A percentile compares a stretch with the other conserved stretches of the same genome.
phyloP scores from a whole-genome alignment of 1,140 invertebrate genomes.

The Mizuhopecten yessoensis region DNA sequence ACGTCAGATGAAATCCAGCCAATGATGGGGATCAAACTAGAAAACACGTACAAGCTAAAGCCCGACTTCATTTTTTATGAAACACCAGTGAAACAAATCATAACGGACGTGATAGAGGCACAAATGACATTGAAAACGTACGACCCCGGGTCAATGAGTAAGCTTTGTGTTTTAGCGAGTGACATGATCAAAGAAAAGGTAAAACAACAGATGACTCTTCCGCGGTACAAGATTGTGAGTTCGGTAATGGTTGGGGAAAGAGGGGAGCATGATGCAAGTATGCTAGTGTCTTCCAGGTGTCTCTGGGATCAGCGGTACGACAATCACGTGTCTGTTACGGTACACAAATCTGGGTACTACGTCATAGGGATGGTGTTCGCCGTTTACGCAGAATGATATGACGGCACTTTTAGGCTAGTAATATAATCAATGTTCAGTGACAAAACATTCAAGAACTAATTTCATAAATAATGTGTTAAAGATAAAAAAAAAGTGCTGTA shows the following conservation, averaged over 20 bases:
- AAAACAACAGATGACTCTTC: conserved; percentile 68
- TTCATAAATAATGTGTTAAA: neutral
- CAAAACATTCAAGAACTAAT: neutral
- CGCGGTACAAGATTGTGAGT: conserved; percentile 79
- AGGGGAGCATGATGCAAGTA: conserved; percentile 68
- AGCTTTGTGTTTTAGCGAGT: conserved; percentile 70
- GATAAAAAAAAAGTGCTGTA: neutral
- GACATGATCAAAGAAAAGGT: conserved; percentile 78
- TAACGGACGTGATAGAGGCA: conserved; percentile 70
- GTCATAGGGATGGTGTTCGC: conserved; percentile 80
- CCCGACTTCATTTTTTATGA: conserved; percentile 73
- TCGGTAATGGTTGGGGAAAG: conserved; percentile 76
- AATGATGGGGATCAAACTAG: conserved; percentile 67
- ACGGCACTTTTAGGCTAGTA: neutral
- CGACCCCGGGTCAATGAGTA: conserved; percentile 63
- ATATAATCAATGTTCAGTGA: neutral
- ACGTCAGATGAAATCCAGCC: conserved; percentile 56
- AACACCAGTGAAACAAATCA: conserved; percentile 68
- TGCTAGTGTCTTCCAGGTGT: conserved; percentile 77
- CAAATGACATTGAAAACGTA: conserved; percentile 72
- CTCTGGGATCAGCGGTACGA: conserved; percentile 80
- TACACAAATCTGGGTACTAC: conserved; percentile 72
- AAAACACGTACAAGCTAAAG: conserved; percentile 78
- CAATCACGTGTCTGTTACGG: conserved; percentile 75
- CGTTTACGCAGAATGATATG: conserved; percentile 77